Evolutionary conservation across 2,888 invertebrate species (phyloP).

Genomic region (Chrysotoxum bicinctum): DNA sequence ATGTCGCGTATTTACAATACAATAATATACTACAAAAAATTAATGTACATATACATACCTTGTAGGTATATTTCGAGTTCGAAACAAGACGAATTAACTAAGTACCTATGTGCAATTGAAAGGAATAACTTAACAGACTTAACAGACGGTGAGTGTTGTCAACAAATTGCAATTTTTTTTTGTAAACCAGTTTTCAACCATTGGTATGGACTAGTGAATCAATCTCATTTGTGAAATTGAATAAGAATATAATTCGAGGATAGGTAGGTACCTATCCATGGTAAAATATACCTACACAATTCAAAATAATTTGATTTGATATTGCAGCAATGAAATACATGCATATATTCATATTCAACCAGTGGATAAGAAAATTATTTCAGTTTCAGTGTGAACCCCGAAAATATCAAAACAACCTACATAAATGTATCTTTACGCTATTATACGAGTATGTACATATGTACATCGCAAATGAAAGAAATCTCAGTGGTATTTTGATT

Average conservation of each 20-base stretch:
- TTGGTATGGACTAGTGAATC: not conserved
- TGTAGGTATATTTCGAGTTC: not conserved
- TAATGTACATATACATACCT: too few relatives aligned
- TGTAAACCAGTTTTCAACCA: not conserved
- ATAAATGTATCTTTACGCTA: not conserved
- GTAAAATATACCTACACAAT: not conserved
- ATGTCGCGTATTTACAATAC: not conserved
- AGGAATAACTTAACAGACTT: not conserved
- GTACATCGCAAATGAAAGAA: not conserved
- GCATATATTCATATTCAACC: not conserved
- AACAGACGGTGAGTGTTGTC: constrained; percentile 4
- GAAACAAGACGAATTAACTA: not conserved
- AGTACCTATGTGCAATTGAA: not conserved
- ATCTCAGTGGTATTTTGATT: not conserved
- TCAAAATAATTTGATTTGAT: not conserved
- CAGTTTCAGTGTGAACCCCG: not conserved
- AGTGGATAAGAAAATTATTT: not conserved
- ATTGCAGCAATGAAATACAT: not conserved
- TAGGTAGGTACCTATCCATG: too few relatives aligned
- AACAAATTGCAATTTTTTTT: constrained; percentile 4
- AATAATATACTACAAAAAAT: not conserved
- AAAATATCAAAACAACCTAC: not conserved
- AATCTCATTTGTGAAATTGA: not conserved
- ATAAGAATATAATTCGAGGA: not conserved
- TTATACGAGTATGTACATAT: too few relatives aligned